Evolutionary conservation across 2,797 vertebrate genomes (phyloP).

Genomic region (Notamacropus eugenii): DNA sequence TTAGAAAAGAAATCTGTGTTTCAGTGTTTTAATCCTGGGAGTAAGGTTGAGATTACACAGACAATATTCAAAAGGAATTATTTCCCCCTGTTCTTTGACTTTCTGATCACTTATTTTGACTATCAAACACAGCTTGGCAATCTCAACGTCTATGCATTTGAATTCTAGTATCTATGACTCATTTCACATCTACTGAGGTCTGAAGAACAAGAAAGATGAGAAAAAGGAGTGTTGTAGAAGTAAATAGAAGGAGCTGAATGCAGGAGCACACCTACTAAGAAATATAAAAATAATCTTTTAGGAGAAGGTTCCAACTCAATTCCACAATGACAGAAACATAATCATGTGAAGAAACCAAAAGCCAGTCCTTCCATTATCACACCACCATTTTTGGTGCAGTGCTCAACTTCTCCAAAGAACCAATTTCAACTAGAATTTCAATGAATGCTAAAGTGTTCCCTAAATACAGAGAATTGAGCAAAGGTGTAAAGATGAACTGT

Average conservation of each 20-base stretch:
- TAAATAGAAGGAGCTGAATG: background rate
- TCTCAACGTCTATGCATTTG: background rate
- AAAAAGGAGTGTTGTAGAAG: background rate
- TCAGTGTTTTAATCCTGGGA: background rate
- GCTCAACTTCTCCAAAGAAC: background rate
- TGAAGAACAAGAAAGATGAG: background rate
- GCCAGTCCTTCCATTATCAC: background rate
- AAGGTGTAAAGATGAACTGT: background rate
- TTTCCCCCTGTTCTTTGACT: background rate
- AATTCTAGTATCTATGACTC: background rate
- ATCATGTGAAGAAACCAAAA: background rate
- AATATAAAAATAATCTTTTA: background rate
- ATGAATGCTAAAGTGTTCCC: background rate
- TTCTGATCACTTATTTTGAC: background rate
- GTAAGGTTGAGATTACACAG: background rate
- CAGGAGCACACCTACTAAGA: background rate
- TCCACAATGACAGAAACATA: background rate
- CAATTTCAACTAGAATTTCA: background rate
- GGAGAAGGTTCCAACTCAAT: background rate
- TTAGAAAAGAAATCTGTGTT: background rate
- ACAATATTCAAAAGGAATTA: background rate
- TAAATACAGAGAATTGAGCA: background rate
- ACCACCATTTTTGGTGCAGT: background rate
- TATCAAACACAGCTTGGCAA: background rate
- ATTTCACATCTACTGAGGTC: background rate